Conservation (phyloP, 2,888 invertebrate species). For the Oscheius sp. region DNA sequence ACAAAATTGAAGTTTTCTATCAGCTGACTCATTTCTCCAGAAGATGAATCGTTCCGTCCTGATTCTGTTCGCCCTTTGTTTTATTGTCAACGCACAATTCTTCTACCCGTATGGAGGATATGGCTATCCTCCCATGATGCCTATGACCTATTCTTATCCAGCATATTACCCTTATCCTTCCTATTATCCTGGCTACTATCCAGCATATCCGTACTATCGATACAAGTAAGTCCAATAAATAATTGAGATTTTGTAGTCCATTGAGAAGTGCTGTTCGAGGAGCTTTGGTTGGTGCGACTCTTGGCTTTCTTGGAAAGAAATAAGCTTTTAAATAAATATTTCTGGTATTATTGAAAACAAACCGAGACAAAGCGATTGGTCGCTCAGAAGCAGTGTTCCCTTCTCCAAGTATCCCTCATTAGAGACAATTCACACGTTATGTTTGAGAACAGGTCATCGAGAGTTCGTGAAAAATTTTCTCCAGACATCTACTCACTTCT, state of each 20-base stretch:
- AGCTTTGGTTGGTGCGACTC: slow-evolving; percentile 6
- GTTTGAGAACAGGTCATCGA: too few species aligned
- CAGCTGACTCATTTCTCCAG: neutral
- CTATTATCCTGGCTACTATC: neutral
- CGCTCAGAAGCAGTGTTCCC: too few species aligned
- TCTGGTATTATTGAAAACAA: too few species aligned
- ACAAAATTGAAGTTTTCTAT: neutral
- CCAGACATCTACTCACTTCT: too few species aligned
- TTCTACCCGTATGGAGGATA: neutral
- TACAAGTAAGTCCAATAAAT: neutral
- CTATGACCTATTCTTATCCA: too few species aligned
- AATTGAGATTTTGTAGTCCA: neutral
- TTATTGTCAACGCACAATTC: neutral
- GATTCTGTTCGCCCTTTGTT: neutral
- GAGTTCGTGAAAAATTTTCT: too few species aligned
- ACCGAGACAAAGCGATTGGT: too few species aligned
- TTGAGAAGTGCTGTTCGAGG: slow-evolving; percentile 2
- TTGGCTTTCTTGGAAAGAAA: slow-evolving; percentile 16
- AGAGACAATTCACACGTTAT: too few species aligned
- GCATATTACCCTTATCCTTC: neutral
- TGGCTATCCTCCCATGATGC: slow-evolving; percentile 1
- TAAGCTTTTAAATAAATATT: too few species aligned
- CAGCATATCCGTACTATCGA: neutral
- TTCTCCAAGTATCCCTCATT: too few species aligned
- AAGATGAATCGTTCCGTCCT: neutral